Evolutionary conservation across 2,113 vertebrate species (phyloP).

Genomic region (Calidris pugnax): DNA sequence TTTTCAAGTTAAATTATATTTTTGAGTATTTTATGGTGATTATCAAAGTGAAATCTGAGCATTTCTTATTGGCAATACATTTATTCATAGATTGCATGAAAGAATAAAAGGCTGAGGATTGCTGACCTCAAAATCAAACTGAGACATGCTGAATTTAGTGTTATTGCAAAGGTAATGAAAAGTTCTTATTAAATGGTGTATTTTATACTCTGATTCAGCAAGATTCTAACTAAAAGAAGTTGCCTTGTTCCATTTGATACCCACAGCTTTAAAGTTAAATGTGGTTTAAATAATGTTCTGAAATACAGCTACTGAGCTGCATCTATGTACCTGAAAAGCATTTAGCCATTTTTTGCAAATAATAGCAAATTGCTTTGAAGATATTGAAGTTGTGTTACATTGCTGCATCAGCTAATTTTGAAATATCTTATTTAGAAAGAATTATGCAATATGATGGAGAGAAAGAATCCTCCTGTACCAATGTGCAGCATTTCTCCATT

Average conservation of each 20-base stretch:
- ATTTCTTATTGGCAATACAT: neutral
- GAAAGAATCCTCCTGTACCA: neutral
- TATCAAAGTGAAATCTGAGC: neutral
- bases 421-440: neutral
- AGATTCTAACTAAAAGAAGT: neutral
- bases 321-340: neutral
- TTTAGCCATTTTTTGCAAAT: neutral
- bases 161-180: neutral
- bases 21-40: neutral
- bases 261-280: neutral
- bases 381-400: neutral
- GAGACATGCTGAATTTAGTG: neutral
- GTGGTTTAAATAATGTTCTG: neutral
- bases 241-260: neutral
- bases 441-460: neutral
- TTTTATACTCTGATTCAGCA: neutral
- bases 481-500: neutral
- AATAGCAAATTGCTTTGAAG: neutral
- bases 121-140: neutral
- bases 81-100: neutral
- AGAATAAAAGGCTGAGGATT: neutral
- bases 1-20: neutral
- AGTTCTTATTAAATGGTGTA: neutral
- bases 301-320: neutral
- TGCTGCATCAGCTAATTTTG: neutral